These are phyloP conservation scores for Anniella stebbinsi DNA, from an alignment of 2,797 vertebrate genomes.

Conservation along the genomic window DNA sequence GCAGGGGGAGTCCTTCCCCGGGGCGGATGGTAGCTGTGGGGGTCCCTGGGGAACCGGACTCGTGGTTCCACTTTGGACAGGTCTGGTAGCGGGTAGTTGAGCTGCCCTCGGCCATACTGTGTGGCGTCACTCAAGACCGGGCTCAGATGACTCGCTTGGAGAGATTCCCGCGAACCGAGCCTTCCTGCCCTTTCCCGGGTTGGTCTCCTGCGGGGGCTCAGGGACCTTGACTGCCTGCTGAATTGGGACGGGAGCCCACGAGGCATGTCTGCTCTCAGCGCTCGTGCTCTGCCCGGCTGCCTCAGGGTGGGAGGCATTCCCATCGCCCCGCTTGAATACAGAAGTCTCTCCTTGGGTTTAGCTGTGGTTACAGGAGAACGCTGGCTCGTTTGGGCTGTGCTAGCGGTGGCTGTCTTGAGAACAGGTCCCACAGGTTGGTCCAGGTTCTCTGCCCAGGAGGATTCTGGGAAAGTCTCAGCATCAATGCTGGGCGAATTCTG, in stretches of 20 bases:
- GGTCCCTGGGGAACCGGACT: slow-evolving; percentile 85
- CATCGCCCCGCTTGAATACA: accelerated
- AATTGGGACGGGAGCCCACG: slow-evolving; percentile 23
- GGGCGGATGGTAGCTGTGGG: slow-evolving; percentile 85
- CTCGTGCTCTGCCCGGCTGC: neutral
- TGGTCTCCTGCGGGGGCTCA: neutral
- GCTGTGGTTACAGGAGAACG: accelerated
- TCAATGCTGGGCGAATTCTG: slow-evolving; percentile 45
- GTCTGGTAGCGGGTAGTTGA: slow-evolving; percentile 87
- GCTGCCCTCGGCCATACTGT: slow-evolving; percentile 80
- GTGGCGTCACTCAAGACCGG: slow-evolving; percentile 25
- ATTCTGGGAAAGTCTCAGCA: slow-evolving; percentile 72
- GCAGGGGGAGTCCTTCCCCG: slow-evolving; percentile 73
- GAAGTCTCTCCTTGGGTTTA: neutral
- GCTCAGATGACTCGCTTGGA: slow-evolving; percentile 3
- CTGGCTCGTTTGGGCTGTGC: too few species aligned
- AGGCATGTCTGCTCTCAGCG: neutral
- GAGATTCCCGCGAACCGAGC: neutral
- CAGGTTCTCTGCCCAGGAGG: slow-evolving; percentile 62
- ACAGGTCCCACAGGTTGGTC: slow-evolving; percentile 35
- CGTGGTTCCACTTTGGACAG: slow-evolving; percentile 91
- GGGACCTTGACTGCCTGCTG: slow-evolving; percentile 37
- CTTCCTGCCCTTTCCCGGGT: slow-evolving; percentile 13
- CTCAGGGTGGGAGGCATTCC: accelerated
- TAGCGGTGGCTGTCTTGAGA: neutral